Conservation (phyloP, 2,113 vertebrate genomes). For the Notothenia coriiceps region DNA sequence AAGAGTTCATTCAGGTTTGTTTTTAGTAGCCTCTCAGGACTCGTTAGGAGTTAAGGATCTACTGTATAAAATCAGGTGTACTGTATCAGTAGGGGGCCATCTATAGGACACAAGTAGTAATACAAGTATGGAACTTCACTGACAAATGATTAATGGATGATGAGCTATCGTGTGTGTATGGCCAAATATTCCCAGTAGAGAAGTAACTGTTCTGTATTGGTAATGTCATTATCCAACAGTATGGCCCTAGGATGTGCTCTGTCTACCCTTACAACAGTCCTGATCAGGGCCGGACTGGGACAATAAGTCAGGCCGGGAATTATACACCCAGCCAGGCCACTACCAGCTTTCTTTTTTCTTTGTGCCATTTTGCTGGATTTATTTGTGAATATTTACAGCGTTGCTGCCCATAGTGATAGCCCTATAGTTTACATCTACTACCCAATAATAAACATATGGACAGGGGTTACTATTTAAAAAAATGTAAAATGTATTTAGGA, state of each 20-base stretch:
- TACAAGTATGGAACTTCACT: constrained; percentile 30
- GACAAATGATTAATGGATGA: constrained; percentile 6
- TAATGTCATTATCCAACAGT: constrained; percentile 19
- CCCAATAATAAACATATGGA: too few relatives aligned
- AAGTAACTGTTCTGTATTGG: background rate
- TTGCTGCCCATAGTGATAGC: too few relatives aligned
- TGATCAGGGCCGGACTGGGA: too few relatives aligned
- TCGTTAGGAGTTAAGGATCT: constrained; percentile 57
- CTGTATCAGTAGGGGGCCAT: constrained; percentile 35
- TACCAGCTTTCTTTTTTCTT: too few relatives aligned
- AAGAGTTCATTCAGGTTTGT: constrained; percentile 48
- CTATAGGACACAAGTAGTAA: constrained; percentile 59
- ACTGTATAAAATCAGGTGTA: constrained; percentile 53
- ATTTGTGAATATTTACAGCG: too few relatives aligned
- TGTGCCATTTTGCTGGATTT: too few relatives aligned
- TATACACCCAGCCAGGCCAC: too few relatives aligned
- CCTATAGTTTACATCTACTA: too few relatives aligned
- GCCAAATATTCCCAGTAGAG: background rate
- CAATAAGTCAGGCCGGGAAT: too few relatives aligned
- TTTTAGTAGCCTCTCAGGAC: constrained; percentile 57
- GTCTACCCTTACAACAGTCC: constrained; percentile 62
- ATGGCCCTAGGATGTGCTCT: background rate
- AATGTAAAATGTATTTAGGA: too few relatives aligned
- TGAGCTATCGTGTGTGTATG: background rate
- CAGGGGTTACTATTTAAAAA: too few relatives aligned